Base-by-base conservation (phyloP, 1,140 invertebrate genomes). In the Drosophila quadrilineata region DNA sequence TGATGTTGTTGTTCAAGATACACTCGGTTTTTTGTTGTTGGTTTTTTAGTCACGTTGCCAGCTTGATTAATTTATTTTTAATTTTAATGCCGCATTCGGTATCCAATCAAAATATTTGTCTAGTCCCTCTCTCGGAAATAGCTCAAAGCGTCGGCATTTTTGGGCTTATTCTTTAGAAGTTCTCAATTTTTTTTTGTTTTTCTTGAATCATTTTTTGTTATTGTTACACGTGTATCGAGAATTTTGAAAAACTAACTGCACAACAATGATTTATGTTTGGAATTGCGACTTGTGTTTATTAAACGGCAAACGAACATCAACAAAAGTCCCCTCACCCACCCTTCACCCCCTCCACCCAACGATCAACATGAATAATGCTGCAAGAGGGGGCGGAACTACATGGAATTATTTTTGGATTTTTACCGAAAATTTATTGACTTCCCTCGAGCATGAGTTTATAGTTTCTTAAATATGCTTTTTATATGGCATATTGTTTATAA, bases 21-120 rank as follows among this genome's bases (percentile, higher is more conserved):
- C 6, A 31, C 1, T 40, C 26, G 10, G n/a, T n/a, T 28, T 45
- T 1, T 21, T 24, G 3, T 16, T 54, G 4, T 31, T 29, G 38
- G n/a, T 24, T 22, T 58, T 49, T 58, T 35, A 38, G 54, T 49
- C 62, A 65, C 54, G 54, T 59, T 50, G 36, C 53, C 45, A 53
- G 29, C 31, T 67, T 71, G 68, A 71, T 71, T 71, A 71, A 71
- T 71, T 68, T 63, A 40, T 35, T 68, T 71, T 68, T 63, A 71
- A 67, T 71, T 67, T 54, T 60, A 71, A 60, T 67, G 63, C 54
- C 63, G 16, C 45, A 12, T 33, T 40, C 22, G 43, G 48, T 36
- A 71, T 35, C 45, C 16, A 71, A 68, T 71, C 64, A 69, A 63
- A 68, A 71, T 71, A 50, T 69, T 63, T 68, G 58, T 56, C 28